Percentiles rank a stretch among this genome's conserved stretches.
phyloP scores from a whole-genome alignment of 2,113 vertebrate species.

The Malaclemys terrapin region DNA sequence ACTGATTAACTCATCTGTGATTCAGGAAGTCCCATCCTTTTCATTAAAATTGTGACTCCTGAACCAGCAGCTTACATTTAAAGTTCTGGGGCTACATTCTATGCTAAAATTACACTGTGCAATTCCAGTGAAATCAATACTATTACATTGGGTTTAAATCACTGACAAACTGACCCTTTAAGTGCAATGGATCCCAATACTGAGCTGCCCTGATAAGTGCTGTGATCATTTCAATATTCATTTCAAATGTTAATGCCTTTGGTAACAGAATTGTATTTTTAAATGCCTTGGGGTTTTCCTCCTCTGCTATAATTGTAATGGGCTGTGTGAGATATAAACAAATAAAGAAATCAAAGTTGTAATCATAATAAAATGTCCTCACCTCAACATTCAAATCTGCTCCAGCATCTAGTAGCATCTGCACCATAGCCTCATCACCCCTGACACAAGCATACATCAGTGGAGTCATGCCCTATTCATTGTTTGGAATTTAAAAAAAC shows the following conservation, averaged over 20 bases:
- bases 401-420: slow-evolving; percentile 99
- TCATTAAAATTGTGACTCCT: background rate
- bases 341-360: slow-evolving; percentile 48
- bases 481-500: slow-evolving; percentile 73
- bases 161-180: background rate
- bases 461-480: slow-evolving; percentile 95
- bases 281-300: background rate
- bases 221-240: background rate
- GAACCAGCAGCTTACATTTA: background rate
- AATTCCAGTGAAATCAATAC: background rate
- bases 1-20: background rate
- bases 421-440: slow-evolving; percentile 99
- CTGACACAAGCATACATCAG: slow-evolving; percentile 99
- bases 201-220: background rate
- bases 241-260: background rate
- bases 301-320: background rate
- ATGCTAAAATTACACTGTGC: background rate
- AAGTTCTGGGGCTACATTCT: background rate
- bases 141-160: slow-evolving; percentile 9
- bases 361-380: slow-evolving; percentile 74
- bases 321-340: slow-evolving; percentile 33
- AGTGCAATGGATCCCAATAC: slow-evolving; percentile 3
- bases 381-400: slow-evolving; percentile 98
- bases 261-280: background rate
- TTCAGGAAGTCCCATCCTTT: background rate